Evolutionary conservation across 2,888 invertebrate species (phyloP).

Genomic region (Plusia festucae): DNA sequence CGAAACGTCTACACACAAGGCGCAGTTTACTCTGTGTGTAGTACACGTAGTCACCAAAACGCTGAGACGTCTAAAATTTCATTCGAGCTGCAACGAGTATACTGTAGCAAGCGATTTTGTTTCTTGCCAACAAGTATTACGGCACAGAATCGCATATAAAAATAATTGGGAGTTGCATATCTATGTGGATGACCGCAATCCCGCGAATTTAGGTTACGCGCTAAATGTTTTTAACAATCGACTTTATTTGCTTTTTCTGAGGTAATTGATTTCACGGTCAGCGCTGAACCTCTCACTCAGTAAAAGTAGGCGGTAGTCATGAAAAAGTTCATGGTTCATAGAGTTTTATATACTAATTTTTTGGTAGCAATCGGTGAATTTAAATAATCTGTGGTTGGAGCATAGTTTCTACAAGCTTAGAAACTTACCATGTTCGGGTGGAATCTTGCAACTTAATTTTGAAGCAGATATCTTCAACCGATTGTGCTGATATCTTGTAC

Average conservation of each 20-base stretch:
- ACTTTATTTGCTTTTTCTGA: conserved; percentile 40
- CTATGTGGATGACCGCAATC: conserved; percentile 51
- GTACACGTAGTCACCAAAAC: conserved; percentile 39
- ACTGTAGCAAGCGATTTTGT: conserved; percentile 33
- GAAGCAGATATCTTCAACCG: too few relatives aligned
- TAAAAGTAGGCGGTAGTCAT: conserved; percentile 46
- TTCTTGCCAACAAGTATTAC: conserved; percentile 26
- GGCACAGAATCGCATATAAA: conserved; percentile 36
- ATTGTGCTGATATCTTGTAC: too few relatives aligned
- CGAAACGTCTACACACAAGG: conserved; percentile 27
- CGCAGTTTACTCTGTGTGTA: conserved; percentile 2
- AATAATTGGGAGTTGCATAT: conserved; percentile 34
- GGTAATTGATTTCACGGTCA: conserved; percentile 58
- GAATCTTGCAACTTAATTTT: too few relatives aligned
- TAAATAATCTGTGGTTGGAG: conserved; percentile 1
- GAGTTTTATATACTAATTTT: conserved; percentile 25
- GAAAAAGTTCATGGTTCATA: conserved; percentile 53
- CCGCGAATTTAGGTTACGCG: conserved; percentile 51
- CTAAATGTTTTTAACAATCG: conserved; percentile 40
- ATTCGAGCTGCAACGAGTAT: conserved; percentile 27
- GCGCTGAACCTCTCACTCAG: conserved; percentile 51
- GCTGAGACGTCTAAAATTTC: conserved; percentile 56
- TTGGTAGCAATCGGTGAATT: conserved; percentile 14
- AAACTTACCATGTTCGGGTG: too few relatives aligned
- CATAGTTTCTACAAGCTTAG: background rate